Base-by-base conservation (phyloP, 2,888 invertebrate species). In the Heliconius hortense region DNA sequence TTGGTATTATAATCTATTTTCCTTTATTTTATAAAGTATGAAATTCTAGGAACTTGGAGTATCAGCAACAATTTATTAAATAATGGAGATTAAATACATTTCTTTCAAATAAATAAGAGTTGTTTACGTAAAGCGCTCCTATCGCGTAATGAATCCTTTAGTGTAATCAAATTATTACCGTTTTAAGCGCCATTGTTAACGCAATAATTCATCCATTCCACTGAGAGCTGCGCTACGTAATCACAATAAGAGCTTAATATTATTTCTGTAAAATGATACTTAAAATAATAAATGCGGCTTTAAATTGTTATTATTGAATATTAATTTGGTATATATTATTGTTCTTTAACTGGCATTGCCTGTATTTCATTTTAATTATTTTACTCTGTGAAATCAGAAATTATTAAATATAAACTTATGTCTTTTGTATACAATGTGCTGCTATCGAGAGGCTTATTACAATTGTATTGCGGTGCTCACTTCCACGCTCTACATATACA, bases 101-200 rank as follows among this genome's bases (percentile, higher is more conserved):
- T 4, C 43, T 15, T 43, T 43, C 43, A 13, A 43, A 15, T 15
- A 43, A 43, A 43, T 43, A 43, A 43, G 43, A 43, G 43, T 43
- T 43, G 13, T 43, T 13, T 43, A 15, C 13, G 13, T 43, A 13
- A 43, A 43, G 15, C 43, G 15, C 4, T 15, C 69, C 28, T 63
- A 74, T 74, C 39, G n/a, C 53, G 21, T 48, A 69, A 69, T 68
- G 60, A 48, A 53, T 31, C 21, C 48, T 48, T 68, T 43, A 62
- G 68, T 68, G 21, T 69, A 63, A 63, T 53, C 63, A 62, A 69
- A 63, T 74, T 69, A 74, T 74, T 69, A 59, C 68, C 62, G 53
- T 69, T 74, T 62, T 62, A 62, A 66, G 59, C 39, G 39, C 39
- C 59, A 69, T 69, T 69, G 74, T 74, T 69, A 43, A 31, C 69